Evolutionary conservation across 1,140 invertebrate genomes (phyloP).

Genomic region (Drosophila murphyi): DNA sequence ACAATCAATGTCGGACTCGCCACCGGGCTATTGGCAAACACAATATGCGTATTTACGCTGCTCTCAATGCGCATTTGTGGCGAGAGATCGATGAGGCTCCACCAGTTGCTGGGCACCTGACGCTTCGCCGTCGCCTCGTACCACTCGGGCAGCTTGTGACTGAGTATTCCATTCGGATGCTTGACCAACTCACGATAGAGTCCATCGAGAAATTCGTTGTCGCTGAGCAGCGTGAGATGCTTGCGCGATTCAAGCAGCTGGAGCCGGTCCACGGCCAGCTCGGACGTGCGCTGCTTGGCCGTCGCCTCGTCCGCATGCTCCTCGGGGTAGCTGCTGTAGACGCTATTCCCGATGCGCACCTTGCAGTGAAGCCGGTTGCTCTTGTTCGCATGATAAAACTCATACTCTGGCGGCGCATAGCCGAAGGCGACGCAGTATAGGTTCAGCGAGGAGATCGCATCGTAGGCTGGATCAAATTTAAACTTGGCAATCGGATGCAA

Average conservation of each 20-base stretch:
- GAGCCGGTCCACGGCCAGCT: conserved; percentile 68
- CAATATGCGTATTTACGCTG: conserved; percentile 53
- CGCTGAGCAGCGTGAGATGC: conserved; percentile 39
- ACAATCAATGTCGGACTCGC: not conserved
- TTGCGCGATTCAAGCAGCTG: conserved; percentile 49
- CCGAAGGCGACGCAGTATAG: conserved; percentile 58
- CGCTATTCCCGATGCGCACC: conserved; percentile 55
- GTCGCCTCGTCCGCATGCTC: conserved; percentile 49
- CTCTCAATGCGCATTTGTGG: conserved; percentile 65
- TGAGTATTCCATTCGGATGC: conserved; percentile 74
- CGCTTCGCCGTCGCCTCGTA: conserved; percentile 66
- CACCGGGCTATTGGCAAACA: conserved; percentile 62
- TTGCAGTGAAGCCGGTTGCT: conserved; percentile 51
- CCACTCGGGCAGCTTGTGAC: conserved; percentile 72
- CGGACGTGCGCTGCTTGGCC: conserved; percentile 57
- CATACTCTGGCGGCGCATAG: conserved; percentile 51
- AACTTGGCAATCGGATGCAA: not conserved
- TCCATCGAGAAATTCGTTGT: conserved; percentile 63
- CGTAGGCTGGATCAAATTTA: conserved; percentile 30
- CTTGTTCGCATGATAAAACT: conserved; percentile 46
- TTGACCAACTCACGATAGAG: conserved; percentile 63
- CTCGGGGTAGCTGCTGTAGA: conserved; percentile 73
- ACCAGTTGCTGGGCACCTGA: conserved; percentile 74
- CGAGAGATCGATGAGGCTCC: conserved; percentile 54
- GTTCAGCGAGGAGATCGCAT: conserved; percentile 50